Evolutionary conservation across 2,888 invertebrate species (phyloP).

Genomic region (Drosophila aldrichi): DNA sequence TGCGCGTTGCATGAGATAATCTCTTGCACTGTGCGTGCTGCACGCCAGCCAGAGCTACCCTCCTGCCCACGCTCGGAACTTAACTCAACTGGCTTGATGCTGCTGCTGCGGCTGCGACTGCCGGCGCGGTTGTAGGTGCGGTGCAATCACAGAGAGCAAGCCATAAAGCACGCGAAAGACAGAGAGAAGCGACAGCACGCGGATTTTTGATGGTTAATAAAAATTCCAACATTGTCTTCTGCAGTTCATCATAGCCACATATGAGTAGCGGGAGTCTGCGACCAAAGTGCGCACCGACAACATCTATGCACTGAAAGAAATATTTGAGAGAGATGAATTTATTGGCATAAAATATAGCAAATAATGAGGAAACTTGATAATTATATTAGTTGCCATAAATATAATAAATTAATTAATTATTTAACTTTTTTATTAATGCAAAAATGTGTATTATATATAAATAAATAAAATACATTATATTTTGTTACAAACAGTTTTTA

Average conservation of each 20-base stretch:
- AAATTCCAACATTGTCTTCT: conserved; percentile 82
- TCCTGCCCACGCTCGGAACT: conserved; percentile 42
- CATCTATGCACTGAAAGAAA: conserved; percentile 45
- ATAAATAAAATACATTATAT: too few relatives aligned
- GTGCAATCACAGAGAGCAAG: conserved; percentile 16
- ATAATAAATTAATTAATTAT: too few relatives aligned
- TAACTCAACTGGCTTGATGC: conserved; percentile 39
- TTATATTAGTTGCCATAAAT: too few relatives aligned
- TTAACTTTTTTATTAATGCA: too few relatives aligned
- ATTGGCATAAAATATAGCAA: background rate
- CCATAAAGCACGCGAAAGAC: background rate
- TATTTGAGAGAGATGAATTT: background rate
- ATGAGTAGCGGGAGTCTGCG: conserved; percentile 37
- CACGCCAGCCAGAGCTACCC: conserved; percentile 66
- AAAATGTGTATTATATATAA: too few relatives aligned
- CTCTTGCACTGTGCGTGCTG: conserved; percentile 75
- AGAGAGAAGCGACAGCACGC: conserved; percentile 33
- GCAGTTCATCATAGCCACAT: conserved; percentile 76
- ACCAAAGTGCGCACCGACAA: conserved; percentile 39
- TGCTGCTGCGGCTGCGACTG: conserved; percentile 17
- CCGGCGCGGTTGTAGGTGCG: conserved; percentile 12
- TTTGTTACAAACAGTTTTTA: too few relatives aligned
- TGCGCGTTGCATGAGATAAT: conserved; percentile 78
- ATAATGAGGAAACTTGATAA: too few relatives aligned
- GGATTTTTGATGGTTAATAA: conserved; percentile 83